phyloP scores from a whole-genome alignment of 2,797 vertebrate species.

The Melanitta fusca region DNA sequence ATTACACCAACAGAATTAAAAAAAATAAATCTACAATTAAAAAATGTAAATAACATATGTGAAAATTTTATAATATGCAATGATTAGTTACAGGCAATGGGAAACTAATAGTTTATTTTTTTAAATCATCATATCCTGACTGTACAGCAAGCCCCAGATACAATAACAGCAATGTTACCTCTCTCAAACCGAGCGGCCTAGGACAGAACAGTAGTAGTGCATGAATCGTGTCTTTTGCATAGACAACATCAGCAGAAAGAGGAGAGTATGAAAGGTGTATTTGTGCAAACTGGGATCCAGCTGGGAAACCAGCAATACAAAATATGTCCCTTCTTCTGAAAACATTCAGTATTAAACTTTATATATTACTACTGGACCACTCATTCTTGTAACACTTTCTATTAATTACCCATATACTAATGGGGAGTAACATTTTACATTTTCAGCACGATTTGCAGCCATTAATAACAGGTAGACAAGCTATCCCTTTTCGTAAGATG shows the following conservation, averaged over 20 bases:
- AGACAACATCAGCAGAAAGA: not conserved
- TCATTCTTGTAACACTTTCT: not conserved
- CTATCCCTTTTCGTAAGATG: not conserved
- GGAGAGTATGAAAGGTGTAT: not conserved
- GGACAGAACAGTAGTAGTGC: not conserved
- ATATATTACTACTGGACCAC: not conserved
- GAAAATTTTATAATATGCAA: not conserved
- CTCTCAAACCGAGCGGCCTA: not conserved
- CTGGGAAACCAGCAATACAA: not conserved
- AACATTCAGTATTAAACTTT: not conserved
- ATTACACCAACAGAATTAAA: not conserved
- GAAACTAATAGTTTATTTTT: not conserved
- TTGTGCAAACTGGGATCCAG: not conserved
- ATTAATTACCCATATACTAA: not conserved
- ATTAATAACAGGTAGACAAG: not conserved
- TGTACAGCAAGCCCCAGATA: not conserved
- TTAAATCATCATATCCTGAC: not conserved
- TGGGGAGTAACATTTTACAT: not conserved
- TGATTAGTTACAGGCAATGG: not conserved
- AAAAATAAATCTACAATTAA: not conserved
- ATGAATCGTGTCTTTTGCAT: not conserved
- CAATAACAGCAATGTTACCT: not conserved
- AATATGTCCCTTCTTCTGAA: not conserved
- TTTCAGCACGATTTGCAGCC: not conserved
- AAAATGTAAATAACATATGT: not conserved